phyloP scores from a whole-genome alignment of 2,113 vertebrate species.

The Sinocyclocheilus rhinocerous region DNA sequence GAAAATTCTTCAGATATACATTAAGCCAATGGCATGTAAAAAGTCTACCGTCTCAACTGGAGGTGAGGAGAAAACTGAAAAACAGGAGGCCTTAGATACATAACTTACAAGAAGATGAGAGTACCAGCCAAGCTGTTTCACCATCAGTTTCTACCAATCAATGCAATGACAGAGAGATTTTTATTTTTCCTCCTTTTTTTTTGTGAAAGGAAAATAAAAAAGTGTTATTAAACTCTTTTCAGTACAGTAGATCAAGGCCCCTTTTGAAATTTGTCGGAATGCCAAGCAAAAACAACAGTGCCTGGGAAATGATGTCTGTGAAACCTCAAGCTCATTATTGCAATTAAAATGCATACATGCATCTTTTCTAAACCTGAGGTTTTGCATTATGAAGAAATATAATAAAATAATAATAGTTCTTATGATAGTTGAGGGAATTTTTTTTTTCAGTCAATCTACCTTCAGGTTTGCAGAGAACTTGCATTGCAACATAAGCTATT shows the following conservation, averaged over 20 bases:
- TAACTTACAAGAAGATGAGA: slow-evolving; percentile 76
- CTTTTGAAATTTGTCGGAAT: slow-evolving; percentile 73
- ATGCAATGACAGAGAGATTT: slow-evolving; percentile 67
- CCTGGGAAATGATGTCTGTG: slow-evolving; percentile 65
- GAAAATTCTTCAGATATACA: slow-evolving; percentile 75
- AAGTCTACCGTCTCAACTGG: slow-evolving; percentile 71
- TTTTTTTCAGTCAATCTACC: slow-evolving; percentile 56
- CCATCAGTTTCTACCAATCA: slow-evolving; percentile 61
- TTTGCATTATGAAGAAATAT: slow-evolving; percentile 68
- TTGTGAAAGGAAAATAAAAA: slow-evolving; percentile 58
- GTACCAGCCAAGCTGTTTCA: slow-evolving; percentile 65
- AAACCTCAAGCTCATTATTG: slow-evolving; percentile 79
- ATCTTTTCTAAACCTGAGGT: slow-evolving; percentile 74
- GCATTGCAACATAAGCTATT: slow-evolving; percentile 62
- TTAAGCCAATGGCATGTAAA: slow-evolving; percentile 71
- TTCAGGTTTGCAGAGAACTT: slow-evolving; percentile 64
- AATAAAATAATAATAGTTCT: slow-evolving; percentile 50
- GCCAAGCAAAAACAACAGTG: slow-evolving; percentile 71
- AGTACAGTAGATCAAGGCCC: slow-evolving; percentile 73
- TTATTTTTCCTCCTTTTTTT: slow-evolving; percentile 54
- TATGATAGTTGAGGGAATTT: slow-evolving; percentile 44
- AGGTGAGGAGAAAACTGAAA: slow-evolving; percentile 67
- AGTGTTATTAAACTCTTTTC: slow-evolving; percentile 54
- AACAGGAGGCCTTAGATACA: slow-evolving; percentile 89
- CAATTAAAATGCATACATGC: slow-evolving; percentile 69